Conservation (phyloP, 1,140 invertebrate genomes). For the Drepana arcuata region DNA sequence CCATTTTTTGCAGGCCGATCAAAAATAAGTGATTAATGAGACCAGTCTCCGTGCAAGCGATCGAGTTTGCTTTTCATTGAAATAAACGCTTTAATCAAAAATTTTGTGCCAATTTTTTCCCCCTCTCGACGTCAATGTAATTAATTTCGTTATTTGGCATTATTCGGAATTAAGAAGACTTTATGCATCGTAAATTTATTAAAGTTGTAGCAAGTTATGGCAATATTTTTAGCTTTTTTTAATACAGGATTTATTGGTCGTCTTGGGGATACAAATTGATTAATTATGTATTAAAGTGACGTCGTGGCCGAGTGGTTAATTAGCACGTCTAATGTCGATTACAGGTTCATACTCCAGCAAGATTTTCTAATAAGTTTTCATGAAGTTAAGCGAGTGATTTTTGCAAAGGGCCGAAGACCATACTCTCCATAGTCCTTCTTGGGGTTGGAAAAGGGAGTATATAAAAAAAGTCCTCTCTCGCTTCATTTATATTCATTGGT, state of each 20-base stretch:
- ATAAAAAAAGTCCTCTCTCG: too few relatives aligned
- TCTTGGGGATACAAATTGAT: constrained; percentile 6
- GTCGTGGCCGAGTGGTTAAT: too few relatives aligned
- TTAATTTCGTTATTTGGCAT: constrained; percentile 26
- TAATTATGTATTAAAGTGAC: constrained; percentile 2
- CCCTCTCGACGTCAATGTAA: constrained; percentile 14
- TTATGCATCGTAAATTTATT: constrained; percentile 16
- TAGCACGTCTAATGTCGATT: too few relatives aligned
- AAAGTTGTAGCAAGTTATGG: too few relatives aligned
- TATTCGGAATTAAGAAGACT: constrained; percentile 12
- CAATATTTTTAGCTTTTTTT: constrained; percentile 7
- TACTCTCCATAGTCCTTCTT: too few relatives aligned
- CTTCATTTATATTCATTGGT: too few relatives aligned
- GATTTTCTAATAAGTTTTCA: too few relatives aligned
- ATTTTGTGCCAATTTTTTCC: constrained; percentile 21
- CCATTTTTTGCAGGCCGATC: too few relatives aligned
- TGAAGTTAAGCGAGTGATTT: too few relatives aligned
- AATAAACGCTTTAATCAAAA: constrained; percentile 22
- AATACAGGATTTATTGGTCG: constrained; percentile 6
- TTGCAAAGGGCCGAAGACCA: too few relatives aligned
- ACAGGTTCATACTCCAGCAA: too few relatives aligned
- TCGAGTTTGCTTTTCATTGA: constrained; percentile 21
- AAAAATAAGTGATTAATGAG: constrained; percentile 24
- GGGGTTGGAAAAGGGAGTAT: too few relatives aligned
- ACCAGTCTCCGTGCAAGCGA: constrained; percentile 9